These are phyloP conservation scores for Uropsilus gracilis DNA, from an alignment of 2,113 vertebrate genomes.

Conservation along the genomic window DNA sequence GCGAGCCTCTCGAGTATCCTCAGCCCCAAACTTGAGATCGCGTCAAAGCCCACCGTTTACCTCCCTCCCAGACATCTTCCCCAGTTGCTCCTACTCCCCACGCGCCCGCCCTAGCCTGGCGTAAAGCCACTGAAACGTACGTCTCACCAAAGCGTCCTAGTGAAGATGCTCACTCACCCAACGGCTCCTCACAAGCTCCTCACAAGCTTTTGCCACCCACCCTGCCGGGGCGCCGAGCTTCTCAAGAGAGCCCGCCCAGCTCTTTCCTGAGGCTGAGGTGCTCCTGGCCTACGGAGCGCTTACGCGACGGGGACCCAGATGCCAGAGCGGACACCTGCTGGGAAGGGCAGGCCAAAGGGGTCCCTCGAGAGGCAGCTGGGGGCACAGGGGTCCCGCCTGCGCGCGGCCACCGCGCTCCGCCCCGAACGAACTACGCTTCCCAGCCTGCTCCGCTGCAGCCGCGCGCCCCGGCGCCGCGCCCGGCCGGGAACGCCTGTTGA, in stretches of 20 bases:
- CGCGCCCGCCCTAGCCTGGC: background rate
- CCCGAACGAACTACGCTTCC: slow-evolving; percentile 74
- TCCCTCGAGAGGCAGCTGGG: accelerated
- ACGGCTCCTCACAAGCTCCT: background rate
- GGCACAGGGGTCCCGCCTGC: background rate
- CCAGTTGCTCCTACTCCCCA: background rate
- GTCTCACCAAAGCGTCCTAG: background rate
- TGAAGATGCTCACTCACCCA: background rate
- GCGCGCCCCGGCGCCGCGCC: slow-evolving; percentile 54
- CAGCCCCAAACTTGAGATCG: background rate
- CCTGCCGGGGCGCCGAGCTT: background rate
- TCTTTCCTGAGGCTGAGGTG: background rate
- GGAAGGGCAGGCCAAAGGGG: accelerated
- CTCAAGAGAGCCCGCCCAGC: background rate
- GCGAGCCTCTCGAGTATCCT: background rate
- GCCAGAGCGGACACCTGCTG: background rate
- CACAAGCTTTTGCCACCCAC: background rate
- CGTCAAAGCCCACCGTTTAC: background rate
- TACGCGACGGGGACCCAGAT: accelerated
- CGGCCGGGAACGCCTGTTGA: slow-evolving; percentile 59
- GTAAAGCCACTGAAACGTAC: background rate
- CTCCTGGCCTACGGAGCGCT: background rate
- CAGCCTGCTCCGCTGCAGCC: slow-evolving; percentile 70
- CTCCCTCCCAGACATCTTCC: background rate
- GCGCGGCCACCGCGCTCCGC: background rate